Percentiles rank a stretch among this genome's conserved stretches.
Evolutionary conservation across 2,797 vertebrate genomes (phyloP).

Genomic region (Steatocranus sp.): DNA sequence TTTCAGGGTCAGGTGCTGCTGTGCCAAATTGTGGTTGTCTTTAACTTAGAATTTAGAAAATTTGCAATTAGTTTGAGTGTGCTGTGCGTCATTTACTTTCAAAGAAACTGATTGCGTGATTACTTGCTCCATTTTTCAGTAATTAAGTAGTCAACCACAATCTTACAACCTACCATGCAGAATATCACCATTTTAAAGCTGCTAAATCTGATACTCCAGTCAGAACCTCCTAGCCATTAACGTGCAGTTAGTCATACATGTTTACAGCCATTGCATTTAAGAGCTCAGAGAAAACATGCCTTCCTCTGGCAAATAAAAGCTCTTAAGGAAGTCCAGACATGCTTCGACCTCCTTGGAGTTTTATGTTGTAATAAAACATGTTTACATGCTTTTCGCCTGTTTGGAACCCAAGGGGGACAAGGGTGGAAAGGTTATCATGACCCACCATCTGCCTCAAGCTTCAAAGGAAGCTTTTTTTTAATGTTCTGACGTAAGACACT

Average conservation of each 20-base stretch:
- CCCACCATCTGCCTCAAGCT: conserved; percentile 41
- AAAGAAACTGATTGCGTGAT: not conserved
- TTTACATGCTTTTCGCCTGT: conserved; percentile 69
- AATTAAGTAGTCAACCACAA: not conserved
- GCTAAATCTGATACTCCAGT: conserved; percentile 40
- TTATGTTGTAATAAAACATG: conserved; percentile 77
- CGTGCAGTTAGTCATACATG: conserved; percentile 64
- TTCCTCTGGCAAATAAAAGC: conserved; percentile 62
- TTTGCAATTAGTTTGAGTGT: not conserved
- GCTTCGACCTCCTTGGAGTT: conserved; percentile 59
- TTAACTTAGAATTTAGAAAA: not conserved
- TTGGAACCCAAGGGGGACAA: conserved; percentile 44
- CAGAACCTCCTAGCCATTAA: conserved; percentile 52
- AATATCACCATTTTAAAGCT: not conserved
- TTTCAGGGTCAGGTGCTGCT: not conserved
- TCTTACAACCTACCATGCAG: not conserved
- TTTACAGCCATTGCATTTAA: conserved; percentile 64
- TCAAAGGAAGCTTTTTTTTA: conserved; percentile 44
- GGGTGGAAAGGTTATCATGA: conserved; percentile 76
- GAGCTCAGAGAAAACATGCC: conserved; percentile 54
- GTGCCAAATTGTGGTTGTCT: not conserved
- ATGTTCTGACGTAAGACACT: conserved; percentile 12
- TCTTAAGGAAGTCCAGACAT: conserved; percentile 58
- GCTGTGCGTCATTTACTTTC: not conserved
- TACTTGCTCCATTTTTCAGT: not conserved